A percentile compares a stretch with the other conserved stretches of the same genome.
These are phyloP conservation scores for Rhinophrynus dorsalis DNA, from an alignment of 2,797 vertebrate genomes.

Conservation along the genomic window DNA sequence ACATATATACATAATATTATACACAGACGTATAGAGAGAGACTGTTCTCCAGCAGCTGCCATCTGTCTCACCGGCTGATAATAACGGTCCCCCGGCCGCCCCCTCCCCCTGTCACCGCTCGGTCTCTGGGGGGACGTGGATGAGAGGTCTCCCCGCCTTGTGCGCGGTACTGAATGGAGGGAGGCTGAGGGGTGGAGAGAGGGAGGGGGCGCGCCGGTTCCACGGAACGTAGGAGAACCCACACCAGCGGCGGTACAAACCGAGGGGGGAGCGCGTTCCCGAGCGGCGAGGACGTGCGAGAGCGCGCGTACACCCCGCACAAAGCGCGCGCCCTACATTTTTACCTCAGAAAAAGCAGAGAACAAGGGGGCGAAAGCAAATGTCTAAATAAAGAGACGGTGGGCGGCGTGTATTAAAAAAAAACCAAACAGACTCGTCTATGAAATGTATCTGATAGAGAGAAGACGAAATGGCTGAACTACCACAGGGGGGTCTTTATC, in stretches of 20 bases:
- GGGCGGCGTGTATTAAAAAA: too few relatives aligned
- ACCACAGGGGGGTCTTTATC: too few relatives aligned
- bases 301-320: not conserved
- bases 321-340: not conserved
- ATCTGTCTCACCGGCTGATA: conserved; percentile 27
- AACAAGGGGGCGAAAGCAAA: too few relatives aligned
- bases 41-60: not conserved
- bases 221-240: not conserved
- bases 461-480: too few relatives aligned
- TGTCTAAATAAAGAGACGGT: too few relatives aligned
- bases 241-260: not conserved
- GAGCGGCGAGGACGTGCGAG: not conserved
- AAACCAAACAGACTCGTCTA: too few relatives aligned
- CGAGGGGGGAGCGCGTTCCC: not conserved
- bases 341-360: not conserved
- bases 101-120: conserved; percentile 16
- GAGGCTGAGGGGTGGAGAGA: not conserved
- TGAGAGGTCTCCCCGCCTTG: too few relatives aligned
- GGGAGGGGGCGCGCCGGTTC: conserved; percentile 12
- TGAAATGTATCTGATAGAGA: too few relatives aligned
- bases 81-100: conserved; percentile 24
- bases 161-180: not conserved
- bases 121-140: not conserved
- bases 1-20: not conserved
- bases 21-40: not conserved